A percentile compares a stretch with the other conserved stretches of the same genome.
These are phyloP conservation scores for Parazoanthus atlanticus DNA, from an alignment of 92 coral and sea anemone species.

Conservation along the genomic window DNA sequence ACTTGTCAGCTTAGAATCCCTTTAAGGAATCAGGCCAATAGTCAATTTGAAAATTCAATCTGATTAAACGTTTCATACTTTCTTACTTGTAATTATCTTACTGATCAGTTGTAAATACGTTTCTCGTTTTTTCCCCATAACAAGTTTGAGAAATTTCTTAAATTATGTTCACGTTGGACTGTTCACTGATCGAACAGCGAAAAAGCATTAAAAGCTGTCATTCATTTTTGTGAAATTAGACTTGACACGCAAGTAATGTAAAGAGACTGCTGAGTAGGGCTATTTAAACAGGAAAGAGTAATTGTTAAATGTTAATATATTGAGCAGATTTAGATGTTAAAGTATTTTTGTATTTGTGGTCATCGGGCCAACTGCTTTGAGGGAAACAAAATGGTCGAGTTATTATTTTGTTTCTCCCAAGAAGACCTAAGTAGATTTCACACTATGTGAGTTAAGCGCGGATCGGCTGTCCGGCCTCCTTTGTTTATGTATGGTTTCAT, in stretches of 20 bases:
- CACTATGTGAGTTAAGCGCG: not conserved
- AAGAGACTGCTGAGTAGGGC: slow-evolving; percentile 25
- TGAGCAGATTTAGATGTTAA: slow-evolving; percentile 34
- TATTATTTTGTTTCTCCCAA: not conserved
- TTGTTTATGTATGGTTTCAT: no score
- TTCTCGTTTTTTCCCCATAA: no score
- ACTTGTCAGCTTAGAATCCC: no score
- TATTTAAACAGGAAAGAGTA: slow-evolving; percentile 29
- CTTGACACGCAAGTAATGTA: not conserved
- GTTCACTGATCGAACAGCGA: not conserved
- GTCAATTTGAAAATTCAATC: not conserved
- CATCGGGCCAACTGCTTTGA: not conserved
- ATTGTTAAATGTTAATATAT: slow-evolving; percentile 45
- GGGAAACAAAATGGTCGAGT: slow-evolving; percentile 2
- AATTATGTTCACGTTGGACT: not conserved
- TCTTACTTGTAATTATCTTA: not conserved
- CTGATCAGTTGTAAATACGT: not conserved
- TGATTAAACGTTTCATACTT: not conserved
- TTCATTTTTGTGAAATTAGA: not conserved
- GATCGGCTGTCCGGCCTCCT: not conserved
- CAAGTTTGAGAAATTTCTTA: not conserved
- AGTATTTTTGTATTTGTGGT: slow-evolving; percentile 32
- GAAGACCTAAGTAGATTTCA: not conserved
- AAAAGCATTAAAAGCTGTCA: not conserved
- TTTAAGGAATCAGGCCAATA: not conserved